phyloP scores from a whole-genome alignment of 2,888 invertebrate genomes.

The Helobdella robusta region DNA sequence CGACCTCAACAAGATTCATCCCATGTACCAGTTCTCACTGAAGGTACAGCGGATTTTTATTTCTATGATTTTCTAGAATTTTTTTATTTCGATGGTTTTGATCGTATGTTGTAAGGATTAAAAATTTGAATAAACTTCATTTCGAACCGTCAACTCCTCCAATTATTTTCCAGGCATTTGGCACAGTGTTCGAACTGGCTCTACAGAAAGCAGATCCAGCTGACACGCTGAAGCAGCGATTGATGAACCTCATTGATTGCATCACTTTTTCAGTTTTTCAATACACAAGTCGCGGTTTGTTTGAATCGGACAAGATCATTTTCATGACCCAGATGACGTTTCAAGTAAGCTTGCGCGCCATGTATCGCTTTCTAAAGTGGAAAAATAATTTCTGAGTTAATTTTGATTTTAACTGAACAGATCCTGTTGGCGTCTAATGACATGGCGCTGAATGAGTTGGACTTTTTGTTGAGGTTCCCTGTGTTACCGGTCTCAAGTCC shows the following conservation, averaged over 20 bases:
- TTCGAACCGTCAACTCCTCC: background rate
- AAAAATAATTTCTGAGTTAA: background rate
- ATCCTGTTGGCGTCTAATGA: conserved; percentile 77
- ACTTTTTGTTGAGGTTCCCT: conserved; percentile 84
- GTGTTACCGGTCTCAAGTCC: conserved; percentile 82
- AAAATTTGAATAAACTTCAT: background rate
- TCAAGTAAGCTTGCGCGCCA: conserved; percentile 58
- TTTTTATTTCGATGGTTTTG: background rate
- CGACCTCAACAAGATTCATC: conserved; percentile 87
- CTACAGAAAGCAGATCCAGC: conserved; percentile 77
- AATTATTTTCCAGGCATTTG: conserved; percentile 65
- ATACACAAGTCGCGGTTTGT: conserved; percentile 84
- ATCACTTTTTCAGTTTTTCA: conserved; percentile 88
- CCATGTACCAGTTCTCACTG: conserved; percentile 90
- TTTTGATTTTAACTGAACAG: conserved; percentile 50
- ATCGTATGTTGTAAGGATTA: background rate
- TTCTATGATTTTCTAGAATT: background rate
- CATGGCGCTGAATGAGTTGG: conserved; percentile 72
- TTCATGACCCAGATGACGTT: conserved; percentile 93
- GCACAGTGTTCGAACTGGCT: conserved; percentile 90
- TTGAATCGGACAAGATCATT: conserved; percentile 90
- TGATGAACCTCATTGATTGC: conserved; percentile 80
- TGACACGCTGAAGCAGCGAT: conserved; percentile 66
- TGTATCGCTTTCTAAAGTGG: background rate
- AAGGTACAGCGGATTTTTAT: conserved; percentile 57